Evolutionary conservation across 2,888 invertebrate genomes (phyloP).

Genomic region (Nomada ferruginata): DNA sequence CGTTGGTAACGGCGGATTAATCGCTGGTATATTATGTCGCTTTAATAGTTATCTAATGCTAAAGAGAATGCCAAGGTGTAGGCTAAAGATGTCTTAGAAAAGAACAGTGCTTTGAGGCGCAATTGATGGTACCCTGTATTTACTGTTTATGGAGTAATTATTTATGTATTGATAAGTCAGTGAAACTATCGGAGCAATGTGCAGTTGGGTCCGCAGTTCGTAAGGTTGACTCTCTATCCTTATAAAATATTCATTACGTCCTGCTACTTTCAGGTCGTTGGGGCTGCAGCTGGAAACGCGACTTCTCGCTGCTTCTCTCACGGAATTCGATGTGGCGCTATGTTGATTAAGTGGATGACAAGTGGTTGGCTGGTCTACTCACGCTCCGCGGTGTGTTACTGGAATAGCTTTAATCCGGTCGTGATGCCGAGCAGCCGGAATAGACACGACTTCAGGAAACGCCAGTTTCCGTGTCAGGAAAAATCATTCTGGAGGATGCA

Average conservation of each 20-base stretch:
- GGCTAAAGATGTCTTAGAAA: background rate
- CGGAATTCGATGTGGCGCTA: slow-evolving; percentile 63
- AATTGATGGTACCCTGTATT: no score
- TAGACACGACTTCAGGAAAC: slow-evolving; percentile 66
- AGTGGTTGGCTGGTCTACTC: slow-evolving; percentile 48
- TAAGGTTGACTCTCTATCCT: slow-evolving; percentile 54
- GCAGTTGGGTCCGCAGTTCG: background rate
- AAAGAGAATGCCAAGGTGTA: no score
- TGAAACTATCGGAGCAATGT: no score
- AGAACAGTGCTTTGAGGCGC: background rate
- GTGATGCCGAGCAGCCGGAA: slow-evolving; percentile 59
- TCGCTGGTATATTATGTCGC: no score
- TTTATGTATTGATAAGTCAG: no score
- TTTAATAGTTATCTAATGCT: no score
- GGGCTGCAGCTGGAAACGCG: slow-evolving; percentile 46
- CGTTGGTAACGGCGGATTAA: no score
- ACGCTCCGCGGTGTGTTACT: slow-evolving; percentile 52
- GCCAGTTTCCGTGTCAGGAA: slow-evolving; percentile 27
- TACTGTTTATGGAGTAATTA: no score
- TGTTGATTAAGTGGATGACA: slow-evolving; percentile 69
- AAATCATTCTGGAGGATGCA: slow-evolving; percentile 48
- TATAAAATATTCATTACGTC: slow-evolving; percentile 71
- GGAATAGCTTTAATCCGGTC: slow-evolving; percentile 56
- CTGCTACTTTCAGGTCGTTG: slow-evolving; percentile 65
- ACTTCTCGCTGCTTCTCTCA: slow-evolving; percentile 50